Evolutionary conservation across 2,113 vertebrate species (phyloP), one percentile per base, ranked within the genome.

Genomic region (Jacana jacana): DNA sequence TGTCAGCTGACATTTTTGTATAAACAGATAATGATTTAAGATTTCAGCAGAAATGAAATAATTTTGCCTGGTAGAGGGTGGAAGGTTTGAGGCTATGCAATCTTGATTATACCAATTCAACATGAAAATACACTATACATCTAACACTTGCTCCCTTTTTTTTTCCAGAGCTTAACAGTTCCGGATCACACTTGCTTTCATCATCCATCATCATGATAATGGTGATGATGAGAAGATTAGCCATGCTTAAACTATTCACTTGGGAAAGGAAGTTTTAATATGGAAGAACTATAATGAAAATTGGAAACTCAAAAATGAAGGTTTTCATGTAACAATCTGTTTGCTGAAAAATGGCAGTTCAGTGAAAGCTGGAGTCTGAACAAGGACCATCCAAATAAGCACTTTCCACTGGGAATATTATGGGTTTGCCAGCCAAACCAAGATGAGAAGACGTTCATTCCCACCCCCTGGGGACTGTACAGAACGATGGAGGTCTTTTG

Each of bases 21-120:
- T 94, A 88, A 63, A 52, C 42, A 73, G 77, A 84, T 54, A 69
- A 57, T 68, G 65, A 94, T 92, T 93, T 93, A 95, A 83, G 84
- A 86, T 68, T 89, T 88, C 75, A 60, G 82, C 30, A 90, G 52
- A 82, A 86, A 90, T 81, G 31, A 86, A 71, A 79, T 76, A 5
- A 12, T 39, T 85, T 70, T 91, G 48, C 87, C 83, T 70, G 27
- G 48, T 48, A 89, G 78, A 76, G n/a, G 35, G 82, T 51, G 66
- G 48, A 60, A 25, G 12, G 30, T 52, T 27, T 60, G 42, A 81
- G 78, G 52, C 46, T 78, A 20, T 31, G 33, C 24, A 40, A 72
- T 69, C n/a, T 87, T 83, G 58, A 64, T 58, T 55, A 51, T 68
- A 87, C 31, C 58, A 52, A 46, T 66, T 54, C 79, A 64, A 33